Conservation (phyloP, 2,888 invertebrate genomes). For the Leucozona laternaria region DNA sequence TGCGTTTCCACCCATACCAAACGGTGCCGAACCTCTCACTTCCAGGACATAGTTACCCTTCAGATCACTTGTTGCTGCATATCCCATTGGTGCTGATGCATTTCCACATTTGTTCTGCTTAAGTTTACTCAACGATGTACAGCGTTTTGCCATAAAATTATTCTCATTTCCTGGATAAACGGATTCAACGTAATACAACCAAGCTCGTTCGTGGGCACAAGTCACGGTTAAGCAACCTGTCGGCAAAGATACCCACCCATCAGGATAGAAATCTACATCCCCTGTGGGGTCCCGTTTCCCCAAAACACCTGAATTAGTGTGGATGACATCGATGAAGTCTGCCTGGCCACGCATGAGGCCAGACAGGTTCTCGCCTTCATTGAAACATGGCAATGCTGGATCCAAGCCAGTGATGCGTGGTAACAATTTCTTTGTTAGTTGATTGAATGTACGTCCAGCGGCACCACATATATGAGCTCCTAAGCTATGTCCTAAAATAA, state of each 20-base stretch:
- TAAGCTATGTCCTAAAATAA: slow-evolving; percentile 79
- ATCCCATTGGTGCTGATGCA: slow-evolving; percentile 80
- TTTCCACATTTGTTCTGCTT: slow-evolving; percentile 78
- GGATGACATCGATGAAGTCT: slow-evolving; percentile 80
- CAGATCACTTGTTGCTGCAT: slow-evolving; percentile 76
- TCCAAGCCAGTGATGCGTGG: slow-evolving; percentile 81
- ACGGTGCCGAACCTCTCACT: not conserved
- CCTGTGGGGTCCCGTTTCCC: slow-evolving; percentile 80
- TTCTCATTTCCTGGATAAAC: slow-evolving; percentile 79
- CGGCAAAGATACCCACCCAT: slow-evolving; percentile 79
- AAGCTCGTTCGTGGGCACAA: slow-evolving; percentile 80
- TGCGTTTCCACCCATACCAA: slow-evolving; percentile 8
- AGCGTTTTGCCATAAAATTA: slow-evolving; percentile 78
- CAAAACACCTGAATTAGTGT: slow-evolving; percentile 80
- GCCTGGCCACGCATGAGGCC: slow-evolving; percentile 78
- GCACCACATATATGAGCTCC: slow-evolving; percentile 81
- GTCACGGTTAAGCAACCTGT: slow-evolving; percentile 79
- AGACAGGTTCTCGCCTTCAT: slow-evolving; percentile 16
- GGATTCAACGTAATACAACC: slow-evolving; percentile 80
- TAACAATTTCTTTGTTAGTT: slow-evolving; percentile 77
- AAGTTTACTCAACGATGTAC: slow-evolving; percentile 77
- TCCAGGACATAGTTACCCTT: slow-evolving; percentile 81
- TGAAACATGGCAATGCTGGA: slow-evolving; percentile 77
- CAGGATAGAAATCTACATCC: slow-evolving; percentile 81
- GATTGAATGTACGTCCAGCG: slow-evolving; percentile 79